phyloP scores from a whole-genome alignment of 2,113 vertebrate species.

The Alouatta palliata region DNA sequence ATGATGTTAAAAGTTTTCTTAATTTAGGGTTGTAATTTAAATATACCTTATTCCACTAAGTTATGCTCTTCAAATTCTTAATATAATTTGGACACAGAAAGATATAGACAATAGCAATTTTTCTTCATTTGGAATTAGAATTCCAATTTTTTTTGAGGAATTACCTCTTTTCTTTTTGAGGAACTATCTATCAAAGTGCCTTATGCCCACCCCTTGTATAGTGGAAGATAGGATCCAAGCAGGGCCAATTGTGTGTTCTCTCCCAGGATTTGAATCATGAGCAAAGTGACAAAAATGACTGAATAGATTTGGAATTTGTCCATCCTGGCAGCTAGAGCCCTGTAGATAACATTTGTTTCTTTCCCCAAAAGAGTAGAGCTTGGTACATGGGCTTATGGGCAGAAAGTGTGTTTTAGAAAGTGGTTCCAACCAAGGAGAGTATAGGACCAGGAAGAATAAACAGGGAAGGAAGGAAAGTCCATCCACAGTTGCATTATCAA shows the following conservation, averaged over 20 bases:
- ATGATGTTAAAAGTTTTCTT: neutral
- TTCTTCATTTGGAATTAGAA: neutral
- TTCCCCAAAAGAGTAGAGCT: neutral
- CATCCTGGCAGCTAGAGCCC: neutral
- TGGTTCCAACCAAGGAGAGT: neutral
- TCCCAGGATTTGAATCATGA: neutral
- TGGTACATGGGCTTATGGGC: neutral
- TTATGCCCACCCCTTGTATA: neutral
- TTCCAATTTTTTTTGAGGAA: neutral
- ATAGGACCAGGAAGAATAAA: neutral
- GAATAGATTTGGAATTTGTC: neutral
- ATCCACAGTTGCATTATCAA: neutral
- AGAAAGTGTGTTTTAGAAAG: neutral
- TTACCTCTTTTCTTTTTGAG: neutral
- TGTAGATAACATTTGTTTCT: neutral
- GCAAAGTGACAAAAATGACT: neutral
- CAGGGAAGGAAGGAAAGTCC: neutral
- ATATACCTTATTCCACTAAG: neutral
- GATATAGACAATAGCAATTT: neutral
- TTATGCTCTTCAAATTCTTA: neutral
- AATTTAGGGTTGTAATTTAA: constrained; percentile 12
- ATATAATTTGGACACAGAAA: neutral
- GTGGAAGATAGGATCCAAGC: neutral
- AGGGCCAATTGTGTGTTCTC: neutral
- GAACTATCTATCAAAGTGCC: neutral